A percentile compares a stretch with the other conserved stretches of the same genome.
Evolutionary conservation across 2,888 invertebrate genomes (phyloP).

Genomic region (Harpalus rubripes): DNA sequence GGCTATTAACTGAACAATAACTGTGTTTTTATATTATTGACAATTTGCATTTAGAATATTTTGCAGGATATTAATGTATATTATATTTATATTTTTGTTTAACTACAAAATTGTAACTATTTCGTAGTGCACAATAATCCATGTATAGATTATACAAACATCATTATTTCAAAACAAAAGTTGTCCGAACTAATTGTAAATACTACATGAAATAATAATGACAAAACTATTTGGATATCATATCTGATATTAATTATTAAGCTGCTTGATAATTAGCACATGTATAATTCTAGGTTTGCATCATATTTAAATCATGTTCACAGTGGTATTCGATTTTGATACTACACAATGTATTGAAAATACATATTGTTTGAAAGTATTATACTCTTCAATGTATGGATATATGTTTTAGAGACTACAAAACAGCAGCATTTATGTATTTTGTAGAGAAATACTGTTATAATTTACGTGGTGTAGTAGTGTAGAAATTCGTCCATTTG

Average conservation of each 20-base stretch:
- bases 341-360: not conserved
- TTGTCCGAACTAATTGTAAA: not conserved
- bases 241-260: slow-evolving; percentile 18
- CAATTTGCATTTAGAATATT: no score
- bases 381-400: not conserved
- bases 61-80: slow-evolving; percentile 9
- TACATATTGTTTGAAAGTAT: not conserved
- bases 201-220: not conserved
- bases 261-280: slow-evolving; percentile 17
- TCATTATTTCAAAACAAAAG: slow-evolving; percentile 19
- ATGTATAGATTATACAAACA: not conserved
- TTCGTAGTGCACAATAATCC: not conserved
- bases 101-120: slow-evolving; percentile 9
- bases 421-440: no score
- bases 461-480: no score
- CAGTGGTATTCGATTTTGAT: not conserved
- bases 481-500: no score
- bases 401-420: no score
- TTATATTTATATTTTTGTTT: slow-evolving; percentile 2
- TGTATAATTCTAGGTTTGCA: not conserved
- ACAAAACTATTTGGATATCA: slow-evolving; percentile 7
- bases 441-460: no score
- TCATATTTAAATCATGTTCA: slow-evolving; percentile 12
- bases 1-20: no score
- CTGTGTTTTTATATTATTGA: no score